Base-by-base conservation (phyloP, 2,113 vertebrate genomes). In the Calidris pugnax region DNA sequence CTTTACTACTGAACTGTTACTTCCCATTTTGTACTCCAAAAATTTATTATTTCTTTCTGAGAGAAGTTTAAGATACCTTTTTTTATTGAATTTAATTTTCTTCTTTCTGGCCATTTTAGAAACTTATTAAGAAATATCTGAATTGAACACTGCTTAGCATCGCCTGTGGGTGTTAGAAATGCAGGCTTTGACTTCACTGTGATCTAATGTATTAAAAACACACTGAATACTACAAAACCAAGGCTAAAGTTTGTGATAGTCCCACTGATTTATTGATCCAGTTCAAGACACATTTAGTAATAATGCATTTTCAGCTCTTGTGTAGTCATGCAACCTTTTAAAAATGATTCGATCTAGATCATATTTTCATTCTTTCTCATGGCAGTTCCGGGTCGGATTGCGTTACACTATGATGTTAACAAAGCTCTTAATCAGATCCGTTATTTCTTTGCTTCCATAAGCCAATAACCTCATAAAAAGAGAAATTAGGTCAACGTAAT, bases 301-400 rank as follows among this genome's bases (percentile, higher is more conserved):
- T 50, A 55, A 41, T 19, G 7, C 5, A 35, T 59, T 76, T 73
- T 47, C 30, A 89, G 17, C 9, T 57, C 7, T 57, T 69, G 5
- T 27, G 19, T 57, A 55, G 32, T 66, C 45, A 26, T 37, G 19
- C 19, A 77, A 33, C 13, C 18, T 81, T 71, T 66, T 37, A 47
- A 33, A 90, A 77, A 7, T 30, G 4, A 66, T 76, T 59, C 35
- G 43, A 33, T 75, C 22, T 53, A 55, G 13, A 53, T 35, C 10
- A 72, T 35, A 55, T 41, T 62, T 87, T 62, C 60, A 28, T 63
- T 68, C 19, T 55, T 66, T 74, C 23, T 33, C 56, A 50, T 4
- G 9, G 8, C 37, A 60, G 33, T 74, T 73, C 75, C 1, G 0
- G 43, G 28, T 43, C 1, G 0, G 26, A 48, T 62, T 55, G 8